Base-by-base conservation (phyloP, 2,797 vertebrate genomes). In the Pempheris klunzingeri region DNA sequence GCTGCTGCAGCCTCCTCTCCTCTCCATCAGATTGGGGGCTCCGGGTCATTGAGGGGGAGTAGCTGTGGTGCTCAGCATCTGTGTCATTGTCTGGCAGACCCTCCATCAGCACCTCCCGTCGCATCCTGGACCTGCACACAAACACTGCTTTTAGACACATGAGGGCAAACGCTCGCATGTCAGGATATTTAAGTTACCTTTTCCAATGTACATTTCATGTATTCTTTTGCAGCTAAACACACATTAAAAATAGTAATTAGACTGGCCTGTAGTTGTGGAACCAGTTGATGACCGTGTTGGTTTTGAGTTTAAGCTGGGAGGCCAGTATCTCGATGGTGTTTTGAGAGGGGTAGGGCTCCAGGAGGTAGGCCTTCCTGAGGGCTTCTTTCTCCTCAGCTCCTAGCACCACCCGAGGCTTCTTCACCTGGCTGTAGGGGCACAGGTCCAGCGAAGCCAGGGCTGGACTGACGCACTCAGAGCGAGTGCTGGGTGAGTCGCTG, bases 241-340 rank as follows among this genome's bases (percentile, higher is more conserved):
- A 20, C 50, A 20, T 14, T 9, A 22, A 47, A 1, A n/a, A 7
- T 5, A 22, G n/a, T 41, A 28, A 47, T 0, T 30, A 43, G 30
- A 90, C 93, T 90, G 84, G 96, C 98, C 98, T 98, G 96, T 99
- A 99, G 93, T 99, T 99, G 93, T 99, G 98, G 94, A 99, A 99
- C 98, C 98, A 99, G 94, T 99, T 99, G 95, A 99, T 99, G 92
- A 99, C 98, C 0, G 98, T 99, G 95, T 99, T 99, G 86, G 98
- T 99, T 92, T 97, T 98, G 82, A 99, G 98, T 88, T 97, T 97
- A 84, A 99, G 98, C 90, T 98, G 97, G 32, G 97, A 95, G 17
- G 98, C 98, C 46, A 99, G 95, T 77, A 97, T 92, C 92, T 99
- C 98, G 0, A 99, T 99, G 84, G 97, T 99, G 92, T 98, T 97